Percentiles rank a stretch among this genome's conserved stretches.
phyloP scores from a whole-genome alignment of 2,888 invertebrate genomes.

The Timema podura region DNA sequence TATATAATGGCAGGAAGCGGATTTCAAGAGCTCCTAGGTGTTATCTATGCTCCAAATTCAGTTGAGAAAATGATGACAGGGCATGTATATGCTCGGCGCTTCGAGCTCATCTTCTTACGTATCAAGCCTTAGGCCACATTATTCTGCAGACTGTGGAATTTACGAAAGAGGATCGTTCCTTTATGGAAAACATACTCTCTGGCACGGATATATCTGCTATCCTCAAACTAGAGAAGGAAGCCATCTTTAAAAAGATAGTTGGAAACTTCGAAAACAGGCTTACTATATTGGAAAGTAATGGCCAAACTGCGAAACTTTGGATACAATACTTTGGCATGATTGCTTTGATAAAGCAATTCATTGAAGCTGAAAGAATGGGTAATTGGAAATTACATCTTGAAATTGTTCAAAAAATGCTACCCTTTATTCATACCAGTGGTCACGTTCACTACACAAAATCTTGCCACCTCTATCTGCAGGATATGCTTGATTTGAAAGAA shows the following conservation, averaged over 20 bases:
- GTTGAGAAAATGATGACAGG: conserved; percentile 13
- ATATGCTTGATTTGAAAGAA: conserved; percentile 27
- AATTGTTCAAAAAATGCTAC: conserved; percentile 26
- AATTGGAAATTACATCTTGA: conserved; percentile 27
- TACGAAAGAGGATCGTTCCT: not conserved
- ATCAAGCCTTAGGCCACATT: not conserved
- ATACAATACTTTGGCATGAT: conserved; percentile 27
- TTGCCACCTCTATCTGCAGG: conserved; percentile 31
- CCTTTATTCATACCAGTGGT: conserved; percentile 29
- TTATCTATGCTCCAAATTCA: conserved; percentile 7
- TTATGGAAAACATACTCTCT: not conserved
- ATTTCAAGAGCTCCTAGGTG: not conserved
- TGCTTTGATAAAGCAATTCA: conserved; percentile 21
- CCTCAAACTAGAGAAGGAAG: not conserved
- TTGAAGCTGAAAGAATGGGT: conserved; percentile 21
- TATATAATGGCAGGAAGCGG: conserved; percentile 28
- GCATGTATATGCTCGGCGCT: conserved; percentile 12
- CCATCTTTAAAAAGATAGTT: not conserved
- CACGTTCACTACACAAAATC: conserved; percentile 32
- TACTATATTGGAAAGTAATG: not conserved
- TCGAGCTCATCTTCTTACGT: conserved; percentile 1
- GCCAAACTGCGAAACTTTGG: conserved; percentile 25
- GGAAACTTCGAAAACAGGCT: not conserved
- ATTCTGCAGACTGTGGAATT: not conserved
- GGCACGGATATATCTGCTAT: not conserved